These are phyloP conservation scores for Monochamus saltuarius DNA, from an alignment of 1,140 invertebrate genomes.

Conservation along the genomic window DNA sequence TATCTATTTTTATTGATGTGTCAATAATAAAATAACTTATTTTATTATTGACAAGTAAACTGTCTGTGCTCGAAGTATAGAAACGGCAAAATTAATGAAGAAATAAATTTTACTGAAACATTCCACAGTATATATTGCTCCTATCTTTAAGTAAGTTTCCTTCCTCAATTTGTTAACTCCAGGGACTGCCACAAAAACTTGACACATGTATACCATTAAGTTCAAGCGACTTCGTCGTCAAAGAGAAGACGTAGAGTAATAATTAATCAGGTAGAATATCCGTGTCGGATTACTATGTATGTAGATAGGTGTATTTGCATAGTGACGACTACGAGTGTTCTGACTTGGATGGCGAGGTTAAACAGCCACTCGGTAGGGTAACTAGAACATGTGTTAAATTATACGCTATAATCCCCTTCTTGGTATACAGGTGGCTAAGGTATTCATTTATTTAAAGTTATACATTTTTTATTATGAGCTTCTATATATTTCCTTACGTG, in stretches of 20 bases:
- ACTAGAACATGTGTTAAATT: no score
- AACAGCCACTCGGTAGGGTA: no score
- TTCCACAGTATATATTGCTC: conserved; percentile 10
- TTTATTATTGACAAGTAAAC: no score
- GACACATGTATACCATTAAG: conserved; percentile 29
- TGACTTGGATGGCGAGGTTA: no score
- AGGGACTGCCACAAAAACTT: conserved; percentile 24
- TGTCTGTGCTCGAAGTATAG: no score
- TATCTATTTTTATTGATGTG: no score
- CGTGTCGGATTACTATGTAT: conserved; percentile 15
- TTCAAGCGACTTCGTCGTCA: conserved; percentile 22
- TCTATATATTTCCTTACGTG: no score
- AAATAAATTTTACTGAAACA: conserved; percentile 9
- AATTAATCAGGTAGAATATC: conserved; percentile 26
- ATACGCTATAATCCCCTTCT: no score
- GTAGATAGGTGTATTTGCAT: conserved; percentile 14
- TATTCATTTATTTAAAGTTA: no score
- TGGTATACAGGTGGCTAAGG: no score
- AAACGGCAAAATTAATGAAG: conserved; percentile 6
- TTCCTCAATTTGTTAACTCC: conserved; percentile 22
- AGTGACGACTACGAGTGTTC: not conserved
- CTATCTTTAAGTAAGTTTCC: conserved; percentile 20
- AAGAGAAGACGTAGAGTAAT: conserved; percentile 26
- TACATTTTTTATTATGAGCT: no score
- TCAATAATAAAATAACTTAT: no score